Conservation (phyloP, 2,797 vertebrate genomes). For the Oceanodroma leucorhoa region DNA sequence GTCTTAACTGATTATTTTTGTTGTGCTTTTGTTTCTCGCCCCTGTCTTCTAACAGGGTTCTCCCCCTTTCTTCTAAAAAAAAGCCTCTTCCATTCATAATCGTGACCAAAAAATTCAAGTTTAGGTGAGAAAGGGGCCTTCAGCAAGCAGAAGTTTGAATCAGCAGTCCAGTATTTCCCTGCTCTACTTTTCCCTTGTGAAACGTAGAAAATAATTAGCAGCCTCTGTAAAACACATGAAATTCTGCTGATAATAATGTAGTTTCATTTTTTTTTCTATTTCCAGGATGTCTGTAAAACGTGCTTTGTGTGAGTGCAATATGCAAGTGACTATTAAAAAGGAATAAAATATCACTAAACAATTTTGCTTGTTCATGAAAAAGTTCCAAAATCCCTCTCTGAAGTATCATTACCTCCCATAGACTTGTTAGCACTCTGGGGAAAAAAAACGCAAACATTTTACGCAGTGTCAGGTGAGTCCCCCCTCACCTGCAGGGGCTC, state of each 20-base stretch:
- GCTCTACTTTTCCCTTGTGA: neutral
- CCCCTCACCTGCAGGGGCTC: neutral
- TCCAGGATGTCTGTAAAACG: neutral
- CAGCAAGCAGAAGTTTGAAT: neutral
- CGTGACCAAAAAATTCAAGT: neutral
- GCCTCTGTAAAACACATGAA: neutral
- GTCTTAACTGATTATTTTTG: neutral
- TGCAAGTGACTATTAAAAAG: neutral
- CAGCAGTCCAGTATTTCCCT: neutral
- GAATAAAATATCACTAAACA: neutral
- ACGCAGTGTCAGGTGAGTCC: neutral
- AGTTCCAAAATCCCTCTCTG: neutral
- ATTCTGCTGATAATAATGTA: neutral
- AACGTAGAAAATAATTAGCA: neutral
- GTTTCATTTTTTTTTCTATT: neutral
- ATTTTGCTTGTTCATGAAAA: neutral
- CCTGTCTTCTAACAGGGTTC: neutral
- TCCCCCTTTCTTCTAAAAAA: neutral
- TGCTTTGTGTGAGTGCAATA: neutral
- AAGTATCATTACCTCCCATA: neutral
- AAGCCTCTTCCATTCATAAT: neutral
- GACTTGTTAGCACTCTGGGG: neutral
- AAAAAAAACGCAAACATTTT: neutral
- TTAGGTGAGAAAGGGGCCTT: neutral
- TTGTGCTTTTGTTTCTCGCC: neutral